phyloP scores from a whole-genome alignment of 1,140 invertebrate species.

The Anthonomus grandis region DNA sequence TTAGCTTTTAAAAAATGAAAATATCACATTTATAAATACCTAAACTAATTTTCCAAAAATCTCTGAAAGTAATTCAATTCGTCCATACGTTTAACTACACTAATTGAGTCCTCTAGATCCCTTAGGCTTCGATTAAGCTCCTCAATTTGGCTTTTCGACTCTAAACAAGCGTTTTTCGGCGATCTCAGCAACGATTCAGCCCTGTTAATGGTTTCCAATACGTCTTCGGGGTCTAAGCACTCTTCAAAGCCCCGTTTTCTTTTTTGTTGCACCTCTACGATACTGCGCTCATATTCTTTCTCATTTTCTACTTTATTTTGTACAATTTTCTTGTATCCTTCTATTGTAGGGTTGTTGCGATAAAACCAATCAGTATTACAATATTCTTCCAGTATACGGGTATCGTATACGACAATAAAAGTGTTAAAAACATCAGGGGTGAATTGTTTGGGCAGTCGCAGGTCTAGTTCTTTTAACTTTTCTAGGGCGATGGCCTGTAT shows the following conservation, averaged over 20 bases:
- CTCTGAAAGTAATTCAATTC: conserved; percentile 16
- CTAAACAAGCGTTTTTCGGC: conserved; percentile 14
- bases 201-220: conserved; percentile 12
- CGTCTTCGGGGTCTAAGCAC: conserved; percentile 1
- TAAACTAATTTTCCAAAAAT: conserved; percentile 22
- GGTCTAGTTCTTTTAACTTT: conserved; percentile 36
- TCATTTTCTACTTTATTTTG: conserved; percentile 19
- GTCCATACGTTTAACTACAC: conserved; percentile 20
- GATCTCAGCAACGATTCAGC: conserved; percentile 22
- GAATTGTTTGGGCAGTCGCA: conserved; percentile 22
- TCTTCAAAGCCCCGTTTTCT: conserved; percentile 11
- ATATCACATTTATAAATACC: too few species aligned
- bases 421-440: conserved; percentile 35
- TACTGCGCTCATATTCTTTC: background rate
- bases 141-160: conserved; percentile 15
- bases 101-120: conserved; percentile 24
- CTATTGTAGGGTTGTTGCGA: conserved; percentile 36
- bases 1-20: too few species aligned
- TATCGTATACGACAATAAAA: conserved; percentile 41
- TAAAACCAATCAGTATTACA: conserved; percentile 40
- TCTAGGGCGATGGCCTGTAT: conserved; percentile 36
- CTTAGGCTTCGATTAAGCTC: conserved; percentile 18
- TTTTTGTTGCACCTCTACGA: background rate
- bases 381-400: conserved; percentile 28
- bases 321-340: conserved; percentile 28